These are phyloP conservation scores for Sciurus carolinensis DNA, from an alignment of 2,797 vertebrate genomes.

Conservation along the genomic window DNA sequence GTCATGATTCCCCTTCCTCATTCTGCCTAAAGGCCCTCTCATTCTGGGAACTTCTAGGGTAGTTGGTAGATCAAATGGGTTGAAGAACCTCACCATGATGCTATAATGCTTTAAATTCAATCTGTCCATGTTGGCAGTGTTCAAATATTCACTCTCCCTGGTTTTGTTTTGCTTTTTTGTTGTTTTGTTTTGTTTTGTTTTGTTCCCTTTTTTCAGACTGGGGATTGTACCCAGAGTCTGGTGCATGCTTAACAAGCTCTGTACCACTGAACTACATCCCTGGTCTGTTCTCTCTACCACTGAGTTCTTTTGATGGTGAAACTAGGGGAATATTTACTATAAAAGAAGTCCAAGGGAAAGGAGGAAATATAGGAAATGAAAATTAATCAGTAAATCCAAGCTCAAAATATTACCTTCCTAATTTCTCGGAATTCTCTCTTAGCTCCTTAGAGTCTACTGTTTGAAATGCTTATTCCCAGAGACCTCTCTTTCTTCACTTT, in stretches of 20 bases:
- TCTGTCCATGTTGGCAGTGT: too few relatives aligned
- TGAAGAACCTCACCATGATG: neutral
- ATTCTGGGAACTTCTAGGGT: slow-evolving; percentile 2
- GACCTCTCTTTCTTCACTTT: neutral
- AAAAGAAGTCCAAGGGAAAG: neutral
- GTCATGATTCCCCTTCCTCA: neutral
- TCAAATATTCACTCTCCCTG: neutral
- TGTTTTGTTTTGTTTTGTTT: too few relatives aligned
- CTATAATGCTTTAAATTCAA: neutral
- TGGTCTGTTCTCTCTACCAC: neutral
- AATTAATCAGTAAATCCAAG: neutral
- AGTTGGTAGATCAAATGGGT: neutral
- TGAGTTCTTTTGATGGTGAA: neutral
- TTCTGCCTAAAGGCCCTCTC: neutral
- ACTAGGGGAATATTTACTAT: neutral
- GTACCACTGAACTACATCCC: too few relatives aligned
- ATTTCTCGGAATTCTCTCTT: neutral
- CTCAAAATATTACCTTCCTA: neutral
- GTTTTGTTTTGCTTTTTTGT: too few relatives aligned
- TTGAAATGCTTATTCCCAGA: neutral
- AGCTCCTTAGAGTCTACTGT: neutral
- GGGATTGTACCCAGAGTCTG: too few relatives aligned
- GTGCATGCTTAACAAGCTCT: too few relatives aligned
- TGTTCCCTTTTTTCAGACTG: too few relatives aligned
- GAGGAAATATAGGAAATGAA: neutral